Evolutionary conservation across 2,888 invertebrate genomes (phyloP), one percentile per base, ranked within the genome.

Genomic region (Oscheius myriophilus): DNA sequence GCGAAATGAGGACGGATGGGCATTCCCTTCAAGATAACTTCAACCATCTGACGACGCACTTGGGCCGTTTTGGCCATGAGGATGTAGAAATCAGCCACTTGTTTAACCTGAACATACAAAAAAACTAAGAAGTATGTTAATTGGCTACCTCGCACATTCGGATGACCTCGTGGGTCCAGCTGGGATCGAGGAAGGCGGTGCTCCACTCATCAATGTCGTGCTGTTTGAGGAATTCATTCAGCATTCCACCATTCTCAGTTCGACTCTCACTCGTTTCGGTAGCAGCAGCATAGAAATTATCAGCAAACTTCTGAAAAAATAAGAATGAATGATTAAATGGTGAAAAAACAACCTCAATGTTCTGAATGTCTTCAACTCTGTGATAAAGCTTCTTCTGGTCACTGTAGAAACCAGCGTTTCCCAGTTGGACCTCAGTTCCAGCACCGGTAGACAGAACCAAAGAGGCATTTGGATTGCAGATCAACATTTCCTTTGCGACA

Each of bases 191-290:
- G 66, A 84, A 84, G n/a, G 79, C 77, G 12, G 74, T 67, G 45
- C 80, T 80, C 84, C 84, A 84, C 61, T 83, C 81, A 43, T 82
- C 84, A 63, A 84, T 84, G 55, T 83, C 84, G 69, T 84, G 83
- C 21, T 70, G 74, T 39, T 72, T 73, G 57, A 83, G 45, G 70
- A 83, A 83, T 26, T 79, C 70, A 49, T 75, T 79, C 51, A 83
- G 69, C n/a, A 71, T 71, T 11, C 67, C 59, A 41, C 75, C 71
- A 61, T 78, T 52, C 7, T 58, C 54, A 2, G 54, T 64, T 43
- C 73, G 58, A 0, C 51, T 71, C 18, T 72, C 72, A 16, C 71
- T 49, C 16, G 70, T 70, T 52, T 82, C 79, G 7, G 64, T 72
- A 2, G 79, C 80, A 9, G 82, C 82, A n/a, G 65, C 67, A 53